Evolutionary conservation across 2,797 vertebrate species (phyloP), one percentile per base, ranked within the genome.

Genomic region (Danio jaintianensis): DNA sequence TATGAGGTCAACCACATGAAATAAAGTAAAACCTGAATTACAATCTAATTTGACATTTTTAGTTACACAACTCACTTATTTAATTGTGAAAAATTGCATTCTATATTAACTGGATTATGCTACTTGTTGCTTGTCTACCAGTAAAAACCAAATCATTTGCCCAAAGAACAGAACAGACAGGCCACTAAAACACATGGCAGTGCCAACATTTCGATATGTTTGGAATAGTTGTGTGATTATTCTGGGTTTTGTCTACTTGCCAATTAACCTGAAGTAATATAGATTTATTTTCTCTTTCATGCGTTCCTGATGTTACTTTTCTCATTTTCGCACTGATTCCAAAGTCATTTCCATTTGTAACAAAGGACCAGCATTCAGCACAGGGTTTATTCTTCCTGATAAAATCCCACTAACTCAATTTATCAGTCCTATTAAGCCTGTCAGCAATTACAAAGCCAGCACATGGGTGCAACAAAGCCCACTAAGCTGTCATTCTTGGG

Each of bases 371-470:
- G 40, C 64, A 81, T 70, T 84, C 38, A 79, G 77, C 56, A 40
- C 10, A 67, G 56, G 42, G 59, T 78, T 83, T 68, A 64, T 66
- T 77, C 62, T 82, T 64, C 4, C 61, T 78, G 86, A 85, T 85
- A 82, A 83, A 82, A 86, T 82, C 75, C 74, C 8, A 76, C 50
- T 29, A 77, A 75, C 69, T 82, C 42, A 47, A 61, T 83, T 78
- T 80, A 80, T 87, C 71, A 80, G 72, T 82, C 87, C 73, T 67
- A 87, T 83, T 86, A 80, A 83, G 75, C 75, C 74, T 68, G 45
- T 85, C 80, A 80, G 79, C 86, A 80, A 87, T 88, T 81, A 80
- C 88, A 86, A 80, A 77, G 71, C 52, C 22, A 10, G 72, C 83
- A 40, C 62, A 62, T 45, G 64, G 66, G 66, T 45, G 79, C 68